phyloP scores from a whole-genome alignment of 2,888 invertebrate species.

The Tiphia femorata region DNA sequence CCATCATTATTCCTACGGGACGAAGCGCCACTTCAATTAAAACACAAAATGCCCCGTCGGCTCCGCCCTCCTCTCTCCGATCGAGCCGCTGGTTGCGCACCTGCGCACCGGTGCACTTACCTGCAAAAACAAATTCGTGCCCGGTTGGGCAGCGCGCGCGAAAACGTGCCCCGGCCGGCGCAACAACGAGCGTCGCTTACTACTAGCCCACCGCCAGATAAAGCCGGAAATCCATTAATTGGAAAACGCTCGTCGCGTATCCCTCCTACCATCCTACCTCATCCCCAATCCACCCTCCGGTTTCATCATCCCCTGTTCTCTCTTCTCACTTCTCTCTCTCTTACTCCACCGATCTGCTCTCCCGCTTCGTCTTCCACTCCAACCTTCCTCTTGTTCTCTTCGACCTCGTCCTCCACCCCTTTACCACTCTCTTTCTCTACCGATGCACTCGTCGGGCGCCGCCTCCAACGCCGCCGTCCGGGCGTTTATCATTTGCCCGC shows the following conservation, averaged over 20 bases:
- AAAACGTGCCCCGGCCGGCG: too few species aligned
- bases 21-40: conserved; percentile 5
- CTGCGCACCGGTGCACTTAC: conserved; percentile 27
- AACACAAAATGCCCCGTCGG: background rate
- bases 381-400: background rate
- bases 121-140: conserved; percentile 47
- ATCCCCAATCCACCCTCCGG: too few species aligned
- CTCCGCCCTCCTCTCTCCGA: too few species aligned
- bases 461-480: background rate
- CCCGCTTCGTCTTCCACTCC: too few species aligned
- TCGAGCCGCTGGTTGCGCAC: conserved; percentile 21
- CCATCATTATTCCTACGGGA: background rate
- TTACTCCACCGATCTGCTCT: too few species aligned
- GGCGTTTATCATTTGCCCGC: conserved; percentile 51
- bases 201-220: conserved; percentile 46
- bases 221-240: conserved; percentile 64
- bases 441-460: too few species aligned
- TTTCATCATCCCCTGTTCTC: too few species aligned
- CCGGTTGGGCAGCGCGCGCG: conserved; percentile 32
- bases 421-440: too few species aligned
- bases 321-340: too few species aligned
- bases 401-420: background rate
- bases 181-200: conserved; percentile 8
- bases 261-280: conserved; percentile 7
- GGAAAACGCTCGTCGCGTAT: conserved; percentile 57